phyloP scores from a whole-genome alignment of 2,888 invertebrate genomes.

The Yponomeuta sedellus region DNA sequence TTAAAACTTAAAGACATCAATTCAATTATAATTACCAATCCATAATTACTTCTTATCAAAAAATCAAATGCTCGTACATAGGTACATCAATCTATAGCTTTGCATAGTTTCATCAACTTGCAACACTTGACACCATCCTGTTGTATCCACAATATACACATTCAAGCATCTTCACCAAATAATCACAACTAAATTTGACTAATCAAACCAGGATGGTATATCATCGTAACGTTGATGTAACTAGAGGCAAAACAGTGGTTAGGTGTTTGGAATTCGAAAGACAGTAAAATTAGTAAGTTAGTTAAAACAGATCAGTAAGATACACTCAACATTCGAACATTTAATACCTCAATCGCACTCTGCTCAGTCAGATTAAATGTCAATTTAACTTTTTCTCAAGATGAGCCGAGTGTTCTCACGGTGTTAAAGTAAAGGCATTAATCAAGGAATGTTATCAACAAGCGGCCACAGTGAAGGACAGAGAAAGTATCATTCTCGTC shows the following conservation, averaged over 20 bases:
- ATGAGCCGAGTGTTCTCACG: too few relatives aligned
- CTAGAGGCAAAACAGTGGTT: constrained; percentile 16
- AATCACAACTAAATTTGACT: not conserved
- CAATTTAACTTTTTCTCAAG: too few relatives aligned
- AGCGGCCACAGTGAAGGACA: constrained; percentile 60
- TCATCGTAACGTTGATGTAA: not conserved
- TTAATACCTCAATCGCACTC: too few relatives aligned
- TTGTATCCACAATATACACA: constrained; percentile 7
- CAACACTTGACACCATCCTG: constrained; percentile 16
- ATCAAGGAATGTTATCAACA: constrained; percentile 56
- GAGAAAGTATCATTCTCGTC: constrained; percentile 29
- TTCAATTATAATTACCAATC: constrained; percentile 12
- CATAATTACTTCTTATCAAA: constrained; percentile 52
- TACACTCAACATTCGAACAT: not conserved
- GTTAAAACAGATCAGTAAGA: not conserved
- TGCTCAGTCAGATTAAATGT: too few relatives aligned
- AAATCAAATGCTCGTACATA: constrained; percentile 45
- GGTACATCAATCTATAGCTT: constrained; percentile 32
- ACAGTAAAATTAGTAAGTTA: constrained; percentile 13
- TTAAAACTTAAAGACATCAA: constrained; percentile 9
- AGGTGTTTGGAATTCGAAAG: constrained; percentile 20
- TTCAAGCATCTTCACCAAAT: not conserved
- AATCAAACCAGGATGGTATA: not conserved
- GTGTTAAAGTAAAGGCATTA: constrained; percentile 40
- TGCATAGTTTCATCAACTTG: constrained; percentile 18